These are phyloP conservation scores for Pithys albifrons DNA, from an alignment of 2,113 vertebrate genomes.

Conservation along the genomic window DNA sequence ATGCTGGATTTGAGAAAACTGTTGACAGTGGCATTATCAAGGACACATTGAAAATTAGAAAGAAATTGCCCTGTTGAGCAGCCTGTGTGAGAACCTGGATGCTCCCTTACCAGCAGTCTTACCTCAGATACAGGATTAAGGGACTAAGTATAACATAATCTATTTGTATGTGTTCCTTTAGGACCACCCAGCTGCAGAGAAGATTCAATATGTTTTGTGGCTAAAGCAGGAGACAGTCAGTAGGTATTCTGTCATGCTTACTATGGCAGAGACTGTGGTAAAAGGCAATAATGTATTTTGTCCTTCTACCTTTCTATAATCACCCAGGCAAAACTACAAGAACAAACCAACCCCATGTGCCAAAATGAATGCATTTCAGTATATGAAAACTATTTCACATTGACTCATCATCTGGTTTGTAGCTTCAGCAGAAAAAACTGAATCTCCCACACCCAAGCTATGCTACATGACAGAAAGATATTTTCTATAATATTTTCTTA, in stretches of 20 bases:
- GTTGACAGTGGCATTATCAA: fast-evolving
- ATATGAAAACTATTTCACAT: neutral
- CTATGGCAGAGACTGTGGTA: neutral
- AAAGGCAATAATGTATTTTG: neutral
- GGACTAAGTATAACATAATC: neutral
- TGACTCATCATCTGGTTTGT: neutral
- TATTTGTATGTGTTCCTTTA: neutral
- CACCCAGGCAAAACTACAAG: neutral
- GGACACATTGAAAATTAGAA: neutral
- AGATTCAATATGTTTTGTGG: neutral
- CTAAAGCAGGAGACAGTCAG: neutral
- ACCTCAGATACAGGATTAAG: neutral
- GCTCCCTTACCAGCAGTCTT: neutral
- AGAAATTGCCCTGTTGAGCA: neutral
- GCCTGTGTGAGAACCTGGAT: neutral
- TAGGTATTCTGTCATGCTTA: neutral
- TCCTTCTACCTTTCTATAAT: neutral
- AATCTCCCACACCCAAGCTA: neutral
- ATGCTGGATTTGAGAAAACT: neutral
- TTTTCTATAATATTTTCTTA: neutral
- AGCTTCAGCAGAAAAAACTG: neutral
- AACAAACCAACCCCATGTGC: neutral
- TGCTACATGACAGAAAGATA: neutral
- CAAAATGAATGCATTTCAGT: neutral
- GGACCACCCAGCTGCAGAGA: neutral